These are phyloP conservation scores for Lasioglossum villosulum DNA, from an alignment of 2,888 invertebrate genomes.

Conservation along the genomic window DNA sequence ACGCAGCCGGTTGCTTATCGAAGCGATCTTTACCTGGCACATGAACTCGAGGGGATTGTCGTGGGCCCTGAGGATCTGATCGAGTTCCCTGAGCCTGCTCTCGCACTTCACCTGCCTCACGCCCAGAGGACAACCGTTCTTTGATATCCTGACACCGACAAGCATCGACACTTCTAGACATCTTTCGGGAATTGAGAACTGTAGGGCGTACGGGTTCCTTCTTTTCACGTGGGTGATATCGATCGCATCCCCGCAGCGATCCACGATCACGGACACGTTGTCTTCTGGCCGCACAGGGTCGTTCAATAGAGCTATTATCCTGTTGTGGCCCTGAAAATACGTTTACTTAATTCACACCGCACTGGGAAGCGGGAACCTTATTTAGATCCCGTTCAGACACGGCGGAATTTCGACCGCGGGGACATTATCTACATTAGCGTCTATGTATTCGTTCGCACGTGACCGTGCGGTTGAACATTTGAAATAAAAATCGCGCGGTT, in stretches of 20 bases:
- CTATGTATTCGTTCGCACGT: too few relatives aligned
- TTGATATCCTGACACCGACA: constrained; percentile 92
- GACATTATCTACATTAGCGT: too few relatives aligned
- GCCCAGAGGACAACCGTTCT: constrained; percentile 92
- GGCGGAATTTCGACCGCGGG: too few relatives aligned
- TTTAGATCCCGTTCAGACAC: too few relatives aligned
- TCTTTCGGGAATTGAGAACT: constrained; percentile 93
- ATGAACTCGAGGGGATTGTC: constrained; percentile 94
- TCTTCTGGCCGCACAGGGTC: constrained; percentile 92
- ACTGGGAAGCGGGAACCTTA: too few relatives aligned
- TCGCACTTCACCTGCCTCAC: constrained; percentile 95
- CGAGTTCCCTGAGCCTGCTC: constrained; percentile 92
- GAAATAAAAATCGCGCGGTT: too few relatives aligned
- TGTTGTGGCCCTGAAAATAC: constrained; percentile 90
- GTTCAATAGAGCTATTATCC: constrained; percentile 91
- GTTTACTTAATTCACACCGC: constrained; percentile 57
- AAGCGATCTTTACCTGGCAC: constrained; percentile 89
- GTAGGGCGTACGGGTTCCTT: constrained; percentile 93
- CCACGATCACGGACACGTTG: constrained; percentile 91
- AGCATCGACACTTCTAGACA: constrained; percentile 93
- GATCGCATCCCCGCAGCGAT: constrained; percentile 92
- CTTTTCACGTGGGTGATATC: constrained; percentile 91
- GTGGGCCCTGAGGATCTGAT: constrained; percentile 91
- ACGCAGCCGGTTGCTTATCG: not conserved
- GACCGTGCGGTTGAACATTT: too few relatives aligned